These are phyloP conservation scores for Baccha elongata DNA, from an alignment of 2,888 invertebrate genomes.

Conservation along the genomic window DNA sequence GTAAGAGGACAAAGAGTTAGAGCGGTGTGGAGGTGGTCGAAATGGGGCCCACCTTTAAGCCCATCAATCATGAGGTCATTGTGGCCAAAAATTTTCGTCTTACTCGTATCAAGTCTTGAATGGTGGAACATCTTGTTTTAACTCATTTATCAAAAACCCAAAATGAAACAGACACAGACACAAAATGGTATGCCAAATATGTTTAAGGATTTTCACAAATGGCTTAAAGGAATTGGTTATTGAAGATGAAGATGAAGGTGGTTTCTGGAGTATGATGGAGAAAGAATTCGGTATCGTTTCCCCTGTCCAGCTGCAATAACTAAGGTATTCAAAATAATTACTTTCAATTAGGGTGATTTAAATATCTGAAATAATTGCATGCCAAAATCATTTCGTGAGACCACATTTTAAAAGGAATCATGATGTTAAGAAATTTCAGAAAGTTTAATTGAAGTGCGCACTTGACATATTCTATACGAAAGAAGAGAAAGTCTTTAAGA, in stretches of 20 bases:
- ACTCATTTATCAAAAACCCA: conserved; percentile 57
- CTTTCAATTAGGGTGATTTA: conserved; percentile 60
- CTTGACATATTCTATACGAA: not conserved
- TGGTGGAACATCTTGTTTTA: conserved; percentile 44
- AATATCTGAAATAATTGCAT: conserved; percentile 43
- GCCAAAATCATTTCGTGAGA: conserved; percentile 2
- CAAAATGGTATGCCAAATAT: conserved; percentile 40
- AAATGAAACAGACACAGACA: conserved; percentile 15
- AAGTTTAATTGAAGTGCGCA: not conserved
- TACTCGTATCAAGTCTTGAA: conserved; percentile 23
- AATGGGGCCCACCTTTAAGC: conserved; percentile 51
- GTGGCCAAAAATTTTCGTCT: conserved; percentile 51
- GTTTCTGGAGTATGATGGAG: no score
- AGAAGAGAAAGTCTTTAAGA: not conserved
- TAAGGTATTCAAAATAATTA: conserved; percentile 63
- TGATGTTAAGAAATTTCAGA: conserved; percentile 1
- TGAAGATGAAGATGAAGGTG: not conserved
- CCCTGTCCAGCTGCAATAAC: not conserved
- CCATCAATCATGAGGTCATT: conserved; percentile 69
- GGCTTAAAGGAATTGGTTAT: not conserved
- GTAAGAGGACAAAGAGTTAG: not conserved
- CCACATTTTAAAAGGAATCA: conserved; percentile 13
- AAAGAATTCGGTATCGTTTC: not conserved
- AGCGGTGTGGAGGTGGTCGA: conserved; percentile 1
- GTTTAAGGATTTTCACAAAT: conserved; percentile 18